Percentiles rank a stretch among this genome's conserved stretches.
Evolutionary conservation across 2,888 invertebrate genomes (phyloP).

Genomic region (Agonum fuliginosum): DNA sequence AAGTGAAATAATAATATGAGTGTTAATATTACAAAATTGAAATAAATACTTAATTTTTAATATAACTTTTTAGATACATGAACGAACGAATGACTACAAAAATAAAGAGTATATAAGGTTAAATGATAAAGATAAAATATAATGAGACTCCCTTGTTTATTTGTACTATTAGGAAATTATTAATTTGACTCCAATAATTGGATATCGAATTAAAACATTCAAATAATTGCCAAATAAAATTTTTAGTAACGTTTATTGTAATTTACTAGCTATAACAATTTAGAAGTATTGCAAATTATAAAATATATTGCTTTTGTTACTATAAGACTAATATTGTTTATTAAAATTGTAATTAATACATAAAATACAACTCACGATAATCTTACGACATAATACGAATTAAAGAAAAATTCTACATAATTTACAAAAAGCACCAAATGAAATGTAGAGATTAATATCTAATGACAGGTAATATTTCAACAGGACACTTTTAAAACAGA

Average conservation of each 20-base stretch:
- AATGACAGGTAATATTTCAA: slow-evolving; percentile 46
- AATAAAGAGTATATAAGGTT: background rate
- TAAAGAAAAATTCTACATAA: slow-evolving; percentile 33
- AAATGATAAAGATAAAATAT: background rate
- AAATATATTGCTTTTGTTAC: slow-evolving; percentile 20
- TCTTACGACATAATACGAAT: slow-evolving; percentile 23
- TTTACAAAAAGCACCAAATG: slow-evolving; percentile 49
- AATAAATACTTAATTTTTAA: slow-evolving; percentile 9
- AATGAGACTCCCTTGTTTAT: slow-evolving; percentile 29
- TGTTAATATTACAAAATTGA: background rate
- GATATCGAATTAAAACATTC: background rate
- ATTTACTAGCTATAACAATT: slow-evolving; percentile 2
- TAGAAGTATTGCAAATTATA: slow-evolving; percentile 5
- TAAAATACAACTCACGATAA: slow-evolving; percentile 28
- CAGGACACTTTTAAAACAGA: slow-evolving; percentile 58
- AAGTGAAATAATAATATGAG: background rate
- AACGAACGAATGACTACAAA: slow-evolving; percentile 16
- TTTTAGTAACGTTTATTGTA: background rate
- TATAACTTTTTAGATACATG: background rate
- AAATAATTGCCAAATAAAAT: background rate
- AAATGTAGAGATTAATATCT: slow-evolving; percentile 24
- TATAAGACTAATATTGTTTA: slow-evolving; percentile 27
- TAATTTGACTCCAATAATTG: background rate
- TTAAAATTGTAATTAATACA: slow-evolving; percentile 32
- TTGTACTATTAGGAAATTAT: slow-evolving; percentile 38